These are phyloP conservation scores for Ceyx cyanopectus DNA, from an alignment of 2,113 vertebrate species.

Conservation along the genomic window DNA sequence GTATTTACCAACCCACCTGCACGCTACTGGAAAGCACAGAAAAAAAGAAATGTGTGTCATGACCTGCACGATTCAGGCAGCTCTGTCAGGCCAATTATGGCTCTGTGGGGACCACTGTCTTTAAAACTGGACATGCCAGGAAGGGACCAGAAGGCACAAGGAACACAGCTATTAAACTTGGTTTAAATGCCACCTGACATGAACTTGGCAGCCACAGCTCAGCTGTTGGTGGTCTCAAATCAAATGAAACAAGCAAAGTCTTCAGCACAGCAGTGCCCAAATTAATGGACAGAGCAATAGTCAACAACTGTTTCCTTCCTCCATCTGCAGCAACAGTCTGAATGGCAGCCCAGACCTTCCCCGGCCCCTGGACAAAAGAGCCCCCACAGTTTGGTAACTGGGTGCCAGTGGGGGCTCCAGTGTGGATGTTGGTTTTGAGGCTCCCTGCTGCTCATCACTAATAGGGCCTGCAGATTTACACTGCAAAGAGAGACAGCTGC, in stretches of 20 bases:
- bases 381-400: background rate
- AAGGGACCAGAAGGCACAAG: background rate
- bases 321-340: background rate
- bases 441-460: background rate
- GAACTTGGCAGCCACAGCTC: background rate
- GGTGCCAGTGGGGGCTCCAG: background rate
- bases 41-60: background rate
- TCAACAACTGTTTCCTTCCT: background rate
- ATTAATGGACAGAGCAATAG: constrained; percentile 9
- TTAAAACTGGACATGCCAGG: background rate
- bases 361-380: background rate
- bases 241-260: background rate
- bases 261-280: constrained; percentile 28
- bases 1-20: background rate
- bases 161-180: background rate
- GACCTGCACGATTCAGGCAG: background rate
- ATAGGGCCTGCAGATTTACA: background rate
- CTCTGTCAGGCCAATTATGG: background rate
- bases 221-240: constrained; percentile 35
- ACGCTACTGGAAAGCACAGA: background rate
- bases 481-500: background rate
- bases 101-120: background rate
- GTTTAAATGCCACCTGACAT: background rate
- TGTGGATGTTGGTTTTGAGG: background rate
- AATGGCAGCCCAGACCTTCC: background rate